Evolutionary conservation across 2,888 invertebrate genomes (phyloP), one percentile per base, ranked within the genome.

Genomic region (Thereva unica): DNA sequence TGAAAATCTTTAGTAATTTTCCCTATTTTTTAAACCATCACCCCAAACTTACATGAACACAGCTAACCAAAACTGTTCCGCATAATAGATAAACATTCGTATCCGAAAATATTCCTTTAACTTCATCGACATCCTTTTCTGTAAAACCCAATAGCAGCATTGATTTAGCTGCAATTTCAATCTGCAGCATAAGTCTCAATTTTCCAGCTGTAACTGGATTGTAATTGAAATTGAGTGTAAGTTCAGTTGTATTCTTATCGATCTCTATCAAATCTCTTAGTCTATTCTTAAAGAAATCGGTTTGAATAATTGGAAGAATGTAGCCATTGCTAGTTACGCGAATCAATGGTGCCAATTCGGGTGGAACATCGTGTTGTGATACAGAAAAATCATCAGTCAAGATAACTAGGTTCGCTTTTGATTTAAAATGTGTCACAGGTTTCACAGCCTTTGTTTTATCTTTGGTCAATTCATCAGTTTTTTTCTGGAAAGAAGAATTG

Each of bases 101-200:
- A 76, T 97, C 97, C 0, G 93, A 92, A 81, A 98, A 96, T 73
- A 99, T 92, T 59, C 93, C 92, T 80, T 97, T 97, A 0, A 96
- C 90, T 83, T 98, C 97, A 81, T 99, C 98, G 42, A 96, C 84
- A 82, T 98, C 97, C 78, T 96, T 97, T 68, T 91, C 89, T 44
- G 90, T 89, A 76, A 99, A 97, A 5, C 96, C 80, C 23, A 79
- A 73, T n/a, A 82, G 76, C 56, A 86, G 82, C 73, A 95, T 85
- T 59, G 88, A 88, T 12, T 85, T 83, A 72, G 94, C 84, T 0
- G 92, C 89, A 23, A 87, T 83, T 71, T 91, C 87, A 71, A 94
- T 87, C 76, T 94, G 92, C 49, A 90, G 80, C 71, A 91, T 86
- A 71, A 95, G 82, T 67, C 93, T 85, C 71, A 92, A 78, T 69